Percentiles rank a stretch among this genome's conserved stretches.
These are phyloP conservation scores for Popillia japonica DNA, from an alignment of 1,140 invertebrate species.

Conservation along the genomic window DNA sequence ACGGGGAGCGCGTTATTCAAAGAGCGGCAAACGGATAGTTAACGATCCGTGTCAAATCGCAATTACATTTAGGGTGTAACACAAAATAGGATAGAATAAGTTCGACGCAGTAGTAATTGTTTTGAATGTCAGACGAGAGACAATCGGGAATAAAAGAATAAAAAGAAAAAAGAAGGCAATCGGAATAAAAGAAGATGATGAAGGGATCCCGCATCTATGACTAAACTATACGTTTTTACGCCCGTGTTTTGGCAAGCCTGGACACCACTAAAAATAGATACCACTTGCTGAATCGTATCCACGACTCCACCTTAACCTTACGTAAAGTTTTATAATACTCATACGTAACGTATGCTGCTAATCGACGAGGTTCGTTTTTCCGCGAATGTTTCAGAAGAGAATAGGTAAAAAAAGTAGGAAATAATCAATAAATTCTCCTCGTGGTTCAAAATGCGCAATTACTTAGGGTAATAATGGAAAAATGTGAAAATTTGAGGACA, in stretches of 20 bases:
- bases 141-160: neutral
- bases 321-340: conserved; percentile 41
- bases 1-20: neutral
- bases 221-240: conserved; percentile 46
- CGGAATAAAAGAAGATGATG: conserved; percentile 25
- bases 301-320: conserved; percentile 45
- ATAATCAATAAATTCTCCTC: conserved; percentile 4
- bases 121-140: neutral
- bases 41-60: conserved; percentile 9
- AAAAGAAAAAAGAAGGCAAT: conserved; percentile 40
- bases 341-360: neutral
- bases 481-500: neutral
- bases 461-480: neutral
- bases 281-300: conserved; percentile 42
- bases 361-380: neutral
- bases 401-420: neutral
- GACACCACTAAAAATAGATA: conserved; percentile 51
- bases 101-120: neutral
- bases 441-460: conserved; percentile 5
- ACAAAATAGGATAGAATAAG: neutral
- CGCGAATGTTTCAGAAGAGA: neutral
- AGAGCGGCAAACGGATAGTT: conserved; percentile 1
- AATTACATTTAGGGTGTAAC: conserved; percentile 17
- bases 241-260: conserved; percentile 52
- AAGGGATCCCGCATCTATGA: conserved; percentile 50